Evolutionary conservation across 2,797 vertebrate species (phyloP), one percentile per base, ranked within the genome.

Genomic region (Falco cherrug): DNA sequence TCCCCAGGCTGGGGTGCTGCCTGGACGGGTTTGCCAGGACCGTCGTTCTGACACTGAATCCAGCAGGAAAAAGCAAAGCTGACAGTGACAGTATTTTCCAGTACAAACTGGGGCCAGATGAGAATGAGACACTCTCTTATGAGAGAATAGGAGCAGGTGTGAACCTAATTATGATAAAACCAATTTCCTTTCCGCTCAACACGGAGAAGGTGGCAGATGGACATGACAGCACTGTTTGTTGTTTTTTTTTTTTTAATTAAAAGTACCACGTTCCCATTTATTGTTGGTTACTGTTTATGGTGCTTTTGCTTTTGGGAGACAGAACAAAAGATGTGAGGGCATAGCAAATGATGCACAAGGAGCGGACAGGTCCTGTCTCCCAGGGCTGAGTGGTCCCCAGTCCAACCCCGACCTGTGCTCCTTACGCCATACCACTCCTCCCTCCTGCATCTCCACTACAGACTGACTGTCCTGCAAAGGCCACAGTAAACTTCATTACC

Each of bases 11-110:
- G 43, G 43, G 43, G 35, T 51, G 45, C 48, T 26, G 45, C 1
- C 1, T 9, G 56, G 33, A 20, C 20, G 21, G 57, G 51, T 53
- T 39, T 64, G 24, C 33, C 4, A 2, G 33, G 47, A 56, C 31
- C 12, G 4, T 18, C 1, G 0, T 26, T 53, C 26, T 20, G 39
- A 64, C 0, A 1, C 17, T 3, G 0, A 63, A 73, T 21, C 28
- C 75, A 45, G 35, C 24, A 67, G 56, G 26, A 41, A 45, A 37
- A 25, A 26, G 9, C 18, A 39, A 82, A 43, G 29, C 35, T 70
- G 45, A 57, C 26, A 45, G 29, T 28, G 57, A 28, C 33, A 57
- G 59, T 6, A 29, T 67, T 29, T 61, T 31, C 67, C 43, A 71
- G 87, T 43, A 67, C 39, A 59, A 63, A 63, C 37, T 39, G 39